Evolutionary conservation across 2,797 vertebrate species (phyloP), one percentile per base, ranked within the genome.

Genomic region (Odontamblyopus rebecca): DNA sequence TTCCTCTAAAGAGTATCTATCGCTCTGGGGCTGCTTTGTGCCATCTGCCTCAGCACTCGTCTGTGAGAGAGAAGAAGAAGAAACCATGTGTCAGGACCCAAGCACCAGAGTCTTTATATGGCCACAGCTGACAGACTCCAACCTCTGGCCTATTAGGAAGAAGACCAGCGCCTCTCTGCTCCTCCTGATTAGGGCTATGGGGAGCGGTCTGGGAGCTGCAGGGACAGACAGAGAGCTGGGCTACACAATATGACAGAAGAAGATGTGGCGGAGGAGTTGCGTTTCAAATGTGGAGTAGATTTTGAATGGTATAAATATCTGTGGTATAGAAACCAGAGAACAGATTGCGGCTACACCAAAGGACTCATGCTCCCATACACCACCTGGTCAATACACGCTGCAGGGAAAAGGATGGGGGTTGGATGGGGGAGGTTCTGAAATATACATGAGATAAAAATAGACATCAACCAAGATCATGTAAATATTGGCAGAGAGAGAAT

Each of bases 181-280:
- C 73, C 80, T 85, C 82, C 85, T 93, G 89, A 93, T 93, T 91
- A 89, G 86, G 83, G 85, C 89, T 89, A 85, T 75, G 70, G 92
- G 90, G 88, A 93, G 61, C 18, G 19, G 79, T 87, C 72, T 41
- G 61, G 69, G 81, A 79, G 85, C 13, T 15, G 27, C 6, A 32
- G 74, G 77, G 82, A 85, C 80, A 75, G 76, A 73, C 41, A 35
- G 76, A 73, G 61, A 63, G 19, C 41, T n/a, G 26, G 61, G 18
- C n/a, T 44, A 13, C 69, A 53, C 1, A 6, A 32, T 35, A 41
- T 38, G 29, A 16, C 11, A 27, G 65, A 54, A 68, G 61, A 72
- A 38, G 50, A 29, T 51, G 71, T 66, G 18, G 67, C 15, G 29
- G 29, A 32, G 26, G 68, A 27, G 61, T 18, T 29, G 44, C 6